These are phyloP conservation scores for Acrocephalus kingi DNA, from an alignment of 2,113 vertebrate species.

Conservation along the genomic window DNA sequence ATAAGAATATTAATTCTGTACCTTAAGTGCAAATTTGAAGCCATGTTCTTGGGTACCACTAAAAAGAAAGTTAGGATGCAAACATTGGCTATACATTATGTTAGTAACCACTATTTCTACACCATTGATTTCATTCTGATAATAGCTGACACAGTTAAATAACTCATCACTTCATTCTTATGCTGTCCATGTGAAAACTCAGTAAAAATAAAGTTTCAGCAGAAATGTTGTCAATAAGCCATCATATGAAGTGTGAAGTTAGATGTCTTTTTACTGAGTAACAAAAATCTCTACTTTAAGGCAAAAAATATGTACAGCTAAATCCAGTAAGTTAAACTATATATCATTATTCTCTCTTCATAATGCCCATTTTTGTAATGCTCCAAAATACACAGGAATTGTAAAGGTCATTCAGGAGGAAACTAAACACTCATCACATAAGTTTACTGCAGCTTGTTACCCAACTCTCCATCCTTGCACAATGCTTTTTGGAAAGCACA, in stretches of 20 bases:
- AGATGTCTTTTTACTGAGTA: neutral
- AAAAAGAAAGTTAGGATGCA: neutral
- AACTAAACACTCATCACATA: neutral
- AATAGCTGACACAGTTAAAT: neutral
- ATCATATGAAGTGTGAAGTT: neutral
- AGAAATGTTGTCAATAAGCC: neutral
- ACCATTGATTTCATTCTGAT: neutral
- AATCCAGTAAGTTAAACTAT: neutral
- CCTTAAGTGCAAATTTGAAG: neutral
- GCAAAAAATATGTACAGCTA: neutral
- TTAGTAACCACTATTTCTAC: neutral
- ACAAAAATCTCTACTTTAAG: neutral
- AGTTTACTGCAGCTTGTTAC: neutral
- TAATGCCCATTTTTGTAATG: neutral
- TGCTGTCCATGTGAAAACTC: neutral
- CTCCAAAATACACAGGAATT: neutral
- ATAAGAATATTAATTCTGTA: neutral
- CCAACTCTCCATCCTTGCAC: neutral
- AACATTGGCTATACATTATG: fast-evolving
- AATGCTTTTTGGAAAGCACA: neutral
- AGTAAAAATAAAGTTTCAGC: neutral
- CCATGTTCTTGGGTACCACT: neutral
- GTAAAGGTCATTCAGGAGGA: neutral
- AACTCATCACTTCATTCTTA: neutral
- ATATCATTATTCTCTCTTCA: neutral